Evolutionary conservation across 2,113 vertebrate genomes (phyloP).

Genomic region (Aix galericulata): DNA sequence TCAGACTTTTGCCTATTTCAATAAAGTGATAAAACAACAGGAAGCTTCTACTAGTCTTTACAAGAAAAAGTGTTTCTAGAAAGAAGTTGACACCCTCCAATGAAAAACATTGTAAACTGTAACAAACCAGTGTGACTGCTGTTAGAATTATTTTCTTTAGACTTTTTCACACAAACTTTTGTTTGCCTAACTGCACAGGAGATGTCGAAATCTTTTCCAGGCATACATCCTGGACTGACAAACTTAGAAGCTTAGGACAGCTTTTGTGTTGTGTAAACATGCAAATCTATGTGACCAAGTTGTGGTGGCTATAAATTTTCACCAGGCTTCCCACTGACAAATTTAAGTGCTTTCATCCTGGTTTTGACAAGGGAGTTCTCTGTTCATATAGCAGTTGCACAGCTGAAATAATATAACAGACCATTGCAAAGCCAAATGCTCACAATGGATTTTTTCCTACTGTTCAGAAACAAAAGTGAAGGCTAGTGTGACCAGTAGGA

Average conservation of each 20-base stretch:
- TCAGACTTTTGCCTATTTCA: neutral
- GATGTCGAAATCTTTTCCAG: neutral
- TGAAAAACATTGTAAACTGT: neutral
- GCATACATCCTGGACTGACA: neutral
- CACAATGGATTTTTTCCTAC: conserved; percentile 51
- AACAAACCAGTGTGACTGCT: neutral
- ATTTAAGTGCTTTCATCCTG: conserved; percentile 12
- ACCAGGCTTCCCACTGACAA: neutral
- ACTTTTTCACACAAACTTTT: neutral
- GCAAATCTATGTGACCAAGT: conserved; percentile 41
- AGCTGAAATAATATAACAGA: conserved; percentile 25
- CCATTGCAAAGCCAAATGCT: conserved; percentile 4
- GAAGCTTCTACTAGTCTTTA: neutral
- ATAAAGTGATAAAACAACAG: neutral
- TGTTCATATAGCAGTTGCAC: neutral
- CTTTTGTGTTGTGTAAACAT: neutral
- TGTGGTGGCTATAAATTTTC: neutral
- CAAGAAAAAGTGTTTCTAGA: neutral
- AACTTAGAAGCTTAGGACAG: neutral
- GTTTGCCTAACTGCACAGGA: neutral
- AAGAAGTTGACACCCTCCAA: neutral
- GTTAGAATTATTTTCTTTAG: neutral
- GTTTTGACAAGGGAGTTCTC: neutral
- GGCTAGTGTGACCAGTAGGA: conserved; percentile 12
- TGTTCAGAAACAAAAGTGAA: conserved; percentile 30